Evolutionary conservation across 2,888 invertebrate genomes (phyloP).

Genomic region (Eulithis testata): DNA sequence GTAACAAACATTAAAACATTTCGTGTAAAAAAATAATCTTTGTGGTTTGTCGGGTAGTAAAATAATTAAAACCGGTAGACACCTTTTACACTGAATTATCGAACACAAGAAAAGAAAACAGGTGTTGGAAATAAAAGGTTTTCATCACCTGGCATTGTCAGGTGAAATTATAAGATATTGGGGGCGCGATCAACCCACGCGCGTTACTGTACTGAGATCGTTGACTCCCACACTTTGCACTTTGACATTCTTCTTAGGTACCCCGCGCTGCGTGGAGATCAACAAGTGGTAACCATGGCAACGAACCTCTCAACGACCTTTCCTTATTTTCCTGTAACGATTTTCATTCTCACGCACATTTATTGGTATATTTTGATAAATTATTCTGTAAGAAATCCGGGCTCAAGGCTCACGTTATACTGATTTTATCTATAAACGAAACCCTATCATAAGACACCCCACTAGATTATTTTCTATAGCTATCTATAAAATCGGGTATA

Average conservation of each 20-base stretch:
- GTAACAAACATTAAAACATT: too few species aligned
- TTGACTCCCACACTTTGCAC: slow-evolving; percentile 51
- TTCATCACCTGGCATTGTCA: slow-evolving; percentile 10
- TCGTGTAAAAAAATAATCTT: too few species aligned
- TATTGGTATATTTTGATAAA: neutral
- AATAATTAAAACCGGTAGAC: too few species aligned
- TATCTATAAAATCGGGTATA: too few species aligned
- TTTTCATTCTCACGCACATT: slow-evolving; percentile 19
- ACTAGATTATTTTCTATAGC: too few species aligned
- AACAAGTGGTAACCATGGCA: slow-evolving; percentile 70
- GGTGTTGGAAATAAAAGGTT: slow-evolving; percentile 1
- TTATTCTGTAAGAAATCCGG: neutral
- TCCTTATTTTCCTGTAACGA: slow-evolving; percentile 48
- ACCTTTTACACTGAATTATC: too few species aligned
- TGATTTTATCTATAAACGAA: too few species aligned
- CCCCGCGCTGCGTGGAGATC: slow-evolving; percentile 47
- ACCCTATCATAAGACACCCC: too few species aligned
- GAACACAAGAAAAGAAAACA: neutral
- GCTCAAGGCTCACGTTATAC: too few species aligned
- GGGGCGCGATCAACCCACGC: slow-evolving; percentile 36
- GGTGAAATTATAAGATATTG: slow-evolving; percentile 29
- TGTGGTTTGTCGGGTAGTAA: too few species aligned
- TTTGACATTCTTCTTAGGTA: slow-evolving; percentile 59
- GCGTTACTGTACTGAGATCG: slow-evolving; percentile 20
- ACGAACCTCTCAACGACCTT: slow-evolving; percentile 63